phyloP scores from a whole-genome alignment of 1,140 invertebrate genomes.

The Eriosoma lanigerum region DNA sequence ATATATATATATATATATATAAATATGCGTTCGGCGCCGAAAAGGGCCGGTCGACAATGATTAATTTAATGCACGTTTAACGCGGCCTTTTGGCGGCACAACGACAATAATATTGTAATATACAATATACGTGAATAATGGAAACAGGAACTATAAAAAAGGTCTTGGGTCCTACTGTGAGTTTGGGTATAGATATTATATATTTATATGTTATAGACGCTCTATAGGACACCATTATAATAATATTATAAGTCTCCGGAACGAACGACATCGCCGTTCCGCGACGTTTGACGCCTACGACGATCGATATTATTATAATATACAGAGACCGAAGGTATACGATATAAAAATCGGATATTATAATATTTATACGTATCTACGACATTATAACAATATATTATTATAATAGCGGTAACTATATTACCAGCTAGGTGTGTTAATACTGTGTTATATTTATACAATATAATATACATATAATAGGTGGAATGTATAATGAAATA shows the following conservation, averaged over 20 bases:
- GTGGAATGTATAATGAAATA: background rate
- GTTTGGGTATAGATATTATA: background rate
- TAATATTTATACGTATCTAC: no score
- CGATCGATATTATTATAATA: background rate
- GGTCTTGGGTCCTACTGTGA: conserved; percentile 25
- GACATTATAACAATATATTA: no score
- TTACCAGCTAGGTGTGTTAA: no score
- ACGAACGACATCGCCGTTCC: conserved; percentile 12
- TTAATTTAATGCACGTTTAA: background rate
- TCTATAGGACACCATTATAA: background rate
- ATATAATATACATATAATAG: background rate
- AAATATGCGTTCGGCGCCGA: conserved; percentile 32
- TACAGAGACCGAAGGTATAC: no score
- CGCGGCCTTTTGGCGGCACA: conserved; percentile 28
- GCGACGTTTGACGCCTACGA: conserved; percentile 38
- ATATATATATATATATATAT: no score
- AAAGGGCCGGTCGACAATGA: conserved; percentile 25
- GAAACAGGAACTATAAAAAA: conserved; percentile 42
- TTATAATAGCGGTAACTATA: no score
- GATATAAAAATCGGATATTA: no score
- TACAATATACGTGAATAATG: conserved; percentile 14
- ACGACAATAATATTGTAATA: background rate
- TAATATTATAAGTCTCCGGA: background rate
- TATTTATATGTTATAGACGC: background rate
- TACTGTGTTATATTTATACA: background rate